A percentile compares a stretch with the other conserved stretches of the same genome.
These are phyloP conservation scores for Leucophenga montana DNA, from an alignment of 2,888 invertebrate genomes.

Conservation along the genomic window DNA sequence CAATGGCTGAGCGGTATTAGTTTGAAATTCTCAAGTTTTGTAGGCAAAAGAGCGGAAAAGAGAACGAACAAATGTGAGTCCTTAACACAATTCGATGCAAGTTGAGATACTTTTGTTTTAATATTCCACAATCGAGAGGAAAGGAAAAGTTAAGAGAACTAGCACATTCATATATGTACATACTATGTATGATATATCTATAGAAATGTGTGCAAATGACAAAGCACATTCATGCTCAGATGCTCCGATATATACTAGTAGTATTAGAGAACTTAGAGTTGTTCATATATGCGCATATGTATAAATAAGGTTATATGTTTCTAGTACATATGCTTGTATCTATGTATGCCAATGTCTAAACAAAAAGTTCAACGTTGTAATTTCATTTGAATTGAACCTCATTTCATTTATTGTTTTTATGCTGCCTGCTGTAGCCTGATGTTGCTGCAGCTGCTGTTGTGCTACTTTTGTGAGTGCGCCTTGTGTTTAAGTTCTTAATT, in stretches of 20 bases:
- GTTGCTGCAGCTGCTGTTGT: slow-evolving; percentile 8
- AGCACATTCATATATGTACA: not conserved
- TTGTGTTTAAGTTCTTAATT: too few relatives aligned
- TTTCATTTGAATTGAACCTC: slow-evolving; percentile 17
- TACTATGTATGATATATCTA: not conserved
- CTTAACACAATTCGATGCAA: too few relatives aligned
- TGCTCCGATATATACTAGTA: not conserved
- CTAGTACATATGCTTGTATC: not conserved
- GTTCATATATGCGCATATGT: not conserved
- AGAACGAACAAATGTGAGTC: too few relatives aligned
- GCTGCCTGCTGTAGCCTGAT: not conserved
- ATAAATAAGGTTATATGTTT: not conserved
- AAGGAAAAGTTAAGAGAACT: too few relatives aligned
- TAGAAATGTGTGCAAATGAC: not conserved
- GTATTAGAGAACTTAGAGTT: not conserved
- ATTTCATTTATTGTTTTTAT: slow-evolving; percentile 7
- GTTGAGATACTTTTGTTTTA: too few relatives aligned
- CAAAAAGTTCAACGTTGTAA: slow-evolving; percentile 13
- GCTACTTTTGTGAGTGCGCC: slow-evolving; percentile 41
- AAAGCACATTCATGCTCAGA: not conserved
- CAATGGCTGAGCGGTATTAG: too few relatives aligned
- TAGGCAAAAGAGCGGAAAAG: too few relatives aligned
- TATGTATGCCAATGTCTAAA: slow-evolving; percentile 7
- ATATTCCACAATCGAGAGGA: too few relatives aligned
- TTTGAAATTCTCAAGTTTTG: too few relatives aligned